Conservation (phyloP, 2,888 invertebrate species). For the Adelognathus sp. region DNA sequence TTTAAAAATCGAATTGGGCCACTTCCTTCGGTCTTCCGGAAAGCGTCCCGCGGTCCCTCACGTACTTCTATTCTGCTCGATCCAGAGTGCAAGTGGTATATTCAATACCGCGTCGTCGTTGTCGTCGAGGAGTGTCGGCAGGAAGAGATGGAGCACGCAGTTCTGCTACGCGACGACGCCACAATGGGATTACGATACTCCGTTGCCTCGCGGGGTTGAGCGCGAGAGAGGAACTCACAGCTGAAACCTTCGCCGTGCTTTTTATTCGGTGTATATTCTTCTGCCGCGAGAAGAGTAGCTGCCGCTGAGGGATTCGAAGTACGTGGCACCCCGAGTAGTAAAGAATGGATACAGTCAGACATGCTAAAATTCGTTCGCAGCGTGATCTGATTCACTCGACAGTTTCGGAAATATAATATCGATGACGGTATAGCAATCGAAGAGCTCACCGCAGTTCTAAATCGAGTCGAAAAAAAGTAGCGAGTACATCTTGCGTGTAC, state of each 20-base stretch:
- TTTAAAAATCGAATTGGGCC: conserved; percentile 56
- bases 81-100: conserved; percentile 58
- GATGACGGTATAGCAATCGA: background rate
- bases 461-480: background rate
- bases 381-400: background rate
- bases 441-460: background rate
- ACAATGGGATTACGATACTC: conserved; percentile 55
- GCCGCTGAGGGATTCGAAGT: conserved; percentile 1
- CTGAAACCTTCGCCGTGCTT: conserved; percentile 17
- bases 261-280: conserved; percentile 27
- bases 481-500: too few species aligned
- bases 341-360: conserved; percentile 20
- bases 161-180: conserved; percentile 24
- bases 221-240: conserved; percentile 10
- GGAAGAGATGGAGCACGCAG: background rate
- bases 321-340: conserved; percentile 36
- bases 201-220: conserved; percentile 42
- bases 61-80: conserved; percentile 50
- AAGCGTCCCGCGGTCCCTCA: conserved; percentile 36
- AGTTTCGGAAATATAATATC: background rate
- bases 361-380: conserved; percentile 11
- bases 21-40: conserved; percentile 50
- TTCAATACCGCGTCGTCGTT: conserved; percentile 48
- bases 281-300: conserved; percentile 13
- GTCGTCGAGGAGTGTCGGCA: conserved; percentile 4